Conservation (phyloP, 2,797 vertebrate species). For the Merluccius polli region DNA sequence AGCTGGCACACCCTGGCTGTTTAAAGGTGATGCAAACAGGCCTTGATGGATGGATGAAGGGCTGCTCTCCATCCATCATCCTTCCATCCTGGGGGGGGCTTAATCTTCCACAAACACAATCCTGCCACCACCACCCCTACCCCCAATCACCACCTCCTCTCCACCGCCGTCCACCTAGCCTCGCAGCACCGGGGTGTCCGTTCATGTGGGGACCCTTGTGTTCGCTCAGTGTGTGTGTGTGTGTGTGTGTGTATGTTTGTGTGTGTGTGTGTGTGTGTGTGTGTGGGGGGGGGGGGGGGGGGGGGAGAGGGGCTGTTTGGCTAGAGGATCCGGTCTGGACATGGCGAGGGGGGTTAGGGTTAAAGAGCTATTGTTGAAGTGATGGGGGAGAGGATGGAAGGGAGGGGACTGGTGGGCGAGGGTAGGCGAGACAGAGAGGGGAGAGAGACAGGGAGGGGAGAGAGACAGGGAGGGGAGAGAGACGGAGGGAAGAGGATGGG, state of each 20-base stretch:
- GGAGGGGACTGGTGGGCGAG: background rate
- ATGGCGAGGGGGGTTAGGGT: slow-evolving; percentile 7
- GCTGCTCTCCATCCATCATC: slow-evolving; percentile 63
- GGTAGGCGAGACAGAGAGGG: background rate
- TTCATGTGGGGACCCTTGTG: background rate
- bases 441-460: background rate
- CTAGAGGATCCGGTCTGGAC: slow-evolving; percentile 43
- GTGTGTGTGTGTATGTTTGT: background rate
- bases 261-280: background rate
- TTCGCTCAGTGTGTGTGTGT: background rate
- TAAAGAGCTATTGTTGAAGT: background rate
- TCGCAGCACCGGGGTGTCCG: background rate
- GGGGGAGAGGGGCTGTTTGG: background rate
- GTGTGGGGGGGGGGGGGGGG: background rate
- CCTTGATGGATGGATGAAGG: slow-evolving; percentile 68
- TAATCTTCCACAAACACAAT: slow-evolving; percentile 70
- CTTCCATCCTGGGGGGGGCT: slow-evolving; percentile 52
- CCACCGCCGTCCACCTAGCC: background rate
- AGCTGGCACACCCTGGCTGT: slow-evolving; percentile 47
- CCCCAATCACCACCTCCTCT: background rate
- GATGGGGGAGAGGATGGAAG: background rate
- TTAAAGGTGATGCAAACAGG: slow-evolving; percentile 68
- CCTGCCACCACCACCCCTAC: slow-evolving; percentile 43
- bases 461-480: background rate
- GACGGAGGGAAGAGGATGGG: too few relatives aligned